Base-by-base conservation (phyloP, 1,140 invertebrate species). In the Cherax destructor region DNA sequence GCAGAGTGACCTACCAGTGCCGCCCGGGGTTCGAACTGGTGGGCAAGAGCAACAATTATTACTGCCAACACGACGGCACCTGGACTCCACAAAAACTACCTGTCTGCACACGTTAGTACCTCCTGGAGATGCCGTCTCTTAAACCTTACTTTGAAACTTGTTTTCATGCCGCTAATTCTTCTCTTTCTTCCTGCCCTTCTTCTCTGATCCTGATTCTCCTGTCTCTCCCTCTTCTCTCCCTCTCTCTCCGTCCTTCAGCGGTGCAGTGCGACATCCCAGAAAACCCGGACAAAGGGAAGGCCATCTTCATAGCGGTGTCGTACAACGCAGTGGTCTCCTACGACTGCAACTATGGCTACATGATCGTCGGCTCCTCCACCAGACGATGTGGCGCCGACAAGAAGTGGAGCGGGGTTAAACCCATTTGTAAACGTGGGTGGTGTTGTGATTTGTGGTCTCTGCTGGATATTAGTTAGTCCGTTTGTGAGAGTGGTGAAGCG, bases 241-340 rank as follows among this genome's bases (percentile, higher is more conserved):
- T 56, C 80, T 49, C 24, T 74, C 6, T 65, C 78, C 49, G 50
- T 81, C 21, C 86, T 7, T 13, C 61, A 95, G 97, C 98, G 92
- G 98, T 99, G 92, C 96, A 98, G 94, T 99, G 98, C 94, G 96
- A 97, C 47, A 96, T 96, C 78, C 98, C 98, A 0, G 97, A 97
- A 92, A 97, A 97, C 93, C 98, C 98, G 9, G 95, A 96, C n/a
- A 97, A 99, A 94, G 98, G 98, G 56, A 97, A 97, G 93, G 98
- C 98, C 78, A 96, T 98, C 92, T 99, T 97, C 95, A 98, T 97
- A 0, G 98, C 98, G n/a, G 96, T 97, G 93, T 97, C 97, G 3
- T 99, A 98, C 96, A 98, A 99, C 94, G 98, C 98, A 0, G 96
- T 98, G 84, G 97, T 99, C 6, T 97, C 97, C 72, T 99, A 99